Base-by-base conservation (phyloP, 2,888 invertebrate species). In the Ptycholaimellus sp. region DNA sequence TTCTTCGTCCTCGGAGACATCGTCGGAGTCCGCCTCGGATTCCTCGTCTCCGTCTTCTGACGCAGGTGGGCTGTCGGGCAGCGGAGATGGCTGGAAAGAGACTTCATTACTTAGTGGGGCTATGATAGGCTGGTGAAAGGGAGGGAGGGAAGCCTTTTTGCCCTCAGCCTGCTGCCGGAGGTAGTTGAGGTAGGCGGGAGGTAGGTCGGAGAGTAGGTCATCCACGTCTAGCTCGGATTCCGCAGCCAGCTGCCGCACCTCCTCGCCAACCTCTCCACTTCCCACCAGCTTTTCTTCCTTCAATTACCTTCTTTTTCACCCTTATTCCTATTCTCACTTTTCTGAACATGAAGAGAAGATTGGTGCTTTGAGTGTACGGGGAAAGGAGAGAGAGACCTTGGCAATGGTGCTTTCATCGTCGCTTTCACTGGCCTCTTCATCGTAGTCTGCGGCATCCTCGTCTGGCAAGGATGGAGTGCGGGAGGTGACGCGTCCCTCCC, bases 151-250 rank as follows among this genome's bases (percentile, higher is more conserved):
- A n/a, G n/a, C n/a, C n/a, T n/a, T n/a, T n/a, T n/a, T n/a, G 25
- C 25, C 29, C 5, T 5, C 29, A 29, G 14, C 29, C 9, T 13
- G 5, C 14, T 29, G 29, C 29, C 20, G 32, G 19, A 14, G 42
- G 31, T 50, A 50, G 52, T 73, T 70, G 40, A 78, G 63, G 63
- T 81, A 80, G 54, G 78, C 75, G 47, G 73, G 71, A 35, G 82
- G 80, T 51, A 78, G 61, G 49, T 72, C 71, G 49, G 72, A 72
- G 30, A 87, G 63, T 51, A 87, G 70, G 58, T 82, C 81, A 59
- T 79, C 79, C 45, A 87, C 68, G 42, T 78, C 78, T 64, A 79
- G 72, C 61, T 76, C 73, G 50, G 81, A 79, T 65, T 90, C 87
- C 58, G 75, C 73, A 52, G 76, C 74, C 52, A 90, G 66, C 40